A percentile compares a stretch with the other conserved stretches of the same genome.
These are phyloP conservation scores for Diorhabda elongata DNA, from an alignment of 1,140 invertebrate genomes.

Conservation along the genomic window DNA sequence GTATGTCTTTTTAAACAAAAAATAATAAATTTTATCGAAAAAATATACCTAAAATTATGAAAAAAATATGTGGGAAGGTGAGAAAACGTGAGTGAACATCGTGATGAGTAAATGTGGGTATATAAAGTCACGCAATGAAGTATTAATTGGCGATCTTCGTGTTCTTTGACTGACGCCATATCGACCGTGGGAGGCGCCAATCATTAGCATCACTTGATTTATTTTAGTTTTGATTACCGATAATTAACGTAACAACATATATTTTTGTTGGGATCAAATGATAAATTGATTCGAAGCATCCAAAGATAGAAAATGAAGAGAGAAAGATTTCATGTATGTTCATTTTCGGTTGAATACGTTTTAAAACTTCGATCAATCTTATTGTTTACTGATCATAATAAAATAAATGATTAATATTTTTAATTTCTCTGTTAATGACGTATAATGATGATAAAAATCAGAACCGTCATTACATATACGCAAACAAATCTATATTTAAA, in stretches of 20 bases:
- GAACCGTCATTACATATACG: too few relatives aligned
- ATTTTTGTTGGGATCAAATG: background rate
- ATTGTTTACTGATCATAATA: too few relatives aligned
- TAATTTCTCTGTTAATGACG: too few relatives aligned
- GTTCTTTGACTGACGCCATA: constrained; percentile 21
- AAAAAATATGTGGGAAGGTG: constrained; percentile 4
- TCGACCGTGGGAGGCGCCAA: constrained; percentile 27
- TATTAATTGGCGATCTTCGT: constrained; percentile 31
- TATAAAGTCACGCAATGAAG: constrained; percentile 27
- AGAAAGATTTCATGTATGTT: too few relatives aligned
- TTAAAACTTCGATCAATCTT: too few relatives aligned
- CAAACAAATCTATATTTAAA: too few relatives aligned
- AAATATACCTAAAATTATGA: background rate
- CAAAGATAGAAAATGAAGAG: too few relatives aligned
- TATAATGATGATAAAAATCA: too few relatives aligned
- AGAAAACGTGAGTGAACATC: constrained; percentile 11
- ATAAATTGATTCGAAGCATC: background rate
- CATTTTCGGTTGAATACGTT: too few relatives aligned
- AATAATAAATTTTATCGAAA: background rate
- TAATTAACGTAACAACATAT: constrained; percentile 9
- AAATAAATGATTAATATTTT: too few relatives aligned
- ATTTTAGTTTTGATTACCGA: constrained; percentile 23
- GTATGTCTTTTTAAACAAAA: too few relatives aligned
- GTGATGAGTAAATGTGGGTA: constrained; percentile 25
- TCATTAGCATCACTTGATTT: constrained; percentile 30